Percentiles rank a stretch among this genome's conserved stretches.
phyloP scores from a whole-genome alignment of 2,888 invertebrate genomes.

The Scrobipalpa atriplicella region DNA sequence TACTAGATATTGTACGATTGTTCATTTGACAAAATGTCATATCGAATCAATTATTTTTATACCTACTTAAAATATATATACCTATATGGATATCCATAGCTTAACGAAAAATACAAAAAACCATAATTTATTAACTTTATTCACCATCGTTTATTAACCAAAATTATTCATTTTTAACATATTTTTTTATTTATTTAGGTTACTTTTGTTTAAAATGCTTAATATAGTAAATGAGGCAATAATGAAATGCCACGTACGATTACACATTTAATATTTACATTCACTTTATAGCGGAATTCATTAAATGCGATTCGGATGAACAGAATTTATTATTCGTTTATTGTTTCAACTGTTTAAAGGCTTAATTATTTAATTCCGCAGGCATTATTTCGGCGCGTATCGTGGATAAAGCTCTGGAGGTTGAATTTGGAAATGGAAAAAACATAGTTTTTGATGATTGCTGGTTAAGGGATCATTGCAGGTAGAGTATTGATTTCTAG shows the following conservation, averaged over 20 bases:
- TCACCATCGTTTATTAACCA: no score
- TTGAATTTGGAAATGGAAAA: slow-evolving; percentile 53
- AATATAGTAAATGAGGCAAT: background rate
- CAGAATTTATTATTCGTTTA: background rate
- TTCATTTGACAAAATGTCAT: no score
- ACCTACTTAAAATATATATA: no score
- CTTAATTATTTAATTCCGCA: slow-evolving; percentile 1
- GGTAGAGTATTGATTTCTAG: no score
- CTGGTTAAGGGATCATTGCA: slow-evolving; percentile 85
- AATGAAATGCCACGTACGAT: background rate
- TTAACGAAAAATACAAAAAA: no score
- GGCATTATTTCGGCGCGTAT: slow-evolving; percentile 1
- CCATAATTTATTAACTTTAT: no score
- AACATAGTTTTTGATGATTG: slow-evolving; percentile 64
- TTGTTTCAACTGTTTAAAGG: background rate
- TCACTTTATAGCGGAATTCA: background rate
- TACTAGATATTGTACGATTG: no score
- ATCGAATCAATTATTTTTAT: no score
- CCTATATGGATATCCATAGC: no score
- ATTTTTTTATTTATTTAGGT: no score
- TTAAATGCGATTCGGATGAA: background rate
- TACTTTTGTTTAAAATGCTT: no score
- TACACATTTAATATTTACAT: no score
- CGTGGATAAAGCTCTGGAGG: slow-evolving; percentile 37
- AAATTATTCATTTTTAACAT: background rate